Base-by-base conservation (phyloP, 2,888 invertebrate species). In the Cephus nigrinus region DNA sequence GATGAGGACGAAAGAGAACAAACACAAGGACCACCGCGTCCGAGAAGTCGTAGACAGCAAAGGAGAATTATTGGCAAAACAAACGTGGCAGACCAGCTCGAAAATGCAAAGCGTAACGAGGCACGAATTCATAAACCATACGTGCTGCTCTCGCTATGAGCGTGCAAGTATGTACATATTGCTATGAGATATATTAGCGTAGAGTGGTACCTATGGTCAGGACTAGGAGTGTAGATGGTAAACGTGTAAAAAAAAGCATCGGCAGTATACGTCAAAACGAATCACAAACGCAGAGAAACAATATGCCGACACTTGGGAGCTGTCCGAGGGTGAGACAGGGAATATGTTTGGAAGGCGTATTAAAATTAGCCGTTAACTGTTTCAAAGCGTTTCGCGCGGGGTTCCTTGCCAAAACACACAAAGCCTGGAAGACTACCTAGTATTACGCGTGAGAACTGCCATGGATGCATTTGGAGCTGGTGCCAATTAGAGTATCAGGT, bases 311-410 rank as follows among this genome's bases (percentile, higher is more conserved):
- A 72, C 75, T 74, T 55, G 34, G 40, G 34, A 30, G 74, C 31
- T 55, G 55, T 55, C 31, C 72, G 71, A 33, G 68, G 68, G 71
- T 35, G 36, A 75, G 35, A 33, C 72, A 34, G 15, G 35, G 33
- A 34, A 72, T 71, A 78, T 72, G 75, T 75, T 75, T 75, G 75
- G 75, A 71, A 75, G 73, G 40, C 72, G 78, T 71, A 78, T 78
- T 78, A 78, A 78, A 78, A 78, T 78, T 78, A 75, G 78, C 78
- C 74, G 75, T 78, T 77, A 78, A 78, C 31, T 72, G 75, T 78
- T 78, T 78, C 75, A 75, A 78, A 78, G 75, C 78, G 78, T 75
- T 71, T 72, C 55, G 75, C 68, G 72, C 78, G 72, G 72, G 72
- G 78, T 55, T 68, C 68, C 33, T 30, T 78, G 78, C 78, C 78